Percentiles rank a stretch among this genome's conserved stretches.
Evolutionary conservation across 2,797 vertebrate species (phyloP).

Genomic region (Alfaro cultratus): DNA sequence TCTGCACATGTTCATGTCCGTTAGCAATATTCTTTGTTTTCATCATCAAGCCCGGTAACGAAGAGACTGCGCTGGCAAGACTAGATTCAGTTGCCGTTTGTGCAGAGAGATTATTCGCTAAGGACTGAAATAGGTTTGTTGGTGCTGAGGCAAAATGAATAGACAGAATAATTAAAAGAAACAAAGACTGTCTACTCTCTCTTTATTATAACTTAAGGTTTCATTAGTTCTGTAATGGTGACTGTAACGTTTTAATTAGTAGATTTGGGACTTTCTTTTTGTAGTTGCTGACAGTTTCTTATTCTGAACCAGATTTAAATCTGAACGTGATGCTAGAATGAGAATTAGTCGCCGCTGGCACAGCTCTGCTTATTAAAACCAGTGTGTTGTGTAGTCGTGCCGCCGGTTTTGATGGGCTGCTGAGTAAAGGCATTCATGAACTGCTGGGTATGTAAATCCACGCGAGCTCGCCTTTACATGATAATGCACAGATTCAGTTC

Average conservation of each 20-base stretch:
- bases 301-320: slow-evolving; percentile 15
- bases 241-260: neutral
- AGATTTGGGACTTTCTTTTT: neutral
- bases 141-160: neutral
- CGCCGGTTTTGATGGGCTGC: slow-evolving; percentile 22
- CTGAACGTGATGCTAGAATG: slow-evolving; percentile 13
- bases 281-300: neutral
- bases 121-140: neutral
- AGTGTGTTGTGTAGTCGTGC: neutral
- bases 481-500: neutral
- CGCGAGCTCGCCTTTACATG: neutral
- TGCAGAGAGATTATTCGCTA: neutral
- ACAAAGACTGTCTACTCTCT: slow-evolving; percentile 9
- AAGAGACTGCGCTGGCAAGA: neutral
- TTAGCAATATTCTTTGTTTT: neutral
- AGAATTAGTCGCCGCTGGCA: slow-evolving; percentile 10
- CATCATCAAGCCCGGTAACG: neutral
- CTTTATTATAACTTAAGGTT: slow-evolving; percentile 3
- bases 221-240: neutral
- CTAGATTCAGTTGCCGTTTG: neutral
- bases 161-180: neutral
- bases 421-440: slow-evolving; percentile 24
- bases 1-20: neutral
- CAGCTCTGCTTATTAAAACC: slow-evolving; percentile 14
- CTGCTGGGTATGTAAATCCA: slow-evolving; percentile 30